These are phyloP conservation scores for Nemapogon koenigi DNA, from an alignment of 2,888 invertebrate species.

Conservation along the genomic window DNA sequence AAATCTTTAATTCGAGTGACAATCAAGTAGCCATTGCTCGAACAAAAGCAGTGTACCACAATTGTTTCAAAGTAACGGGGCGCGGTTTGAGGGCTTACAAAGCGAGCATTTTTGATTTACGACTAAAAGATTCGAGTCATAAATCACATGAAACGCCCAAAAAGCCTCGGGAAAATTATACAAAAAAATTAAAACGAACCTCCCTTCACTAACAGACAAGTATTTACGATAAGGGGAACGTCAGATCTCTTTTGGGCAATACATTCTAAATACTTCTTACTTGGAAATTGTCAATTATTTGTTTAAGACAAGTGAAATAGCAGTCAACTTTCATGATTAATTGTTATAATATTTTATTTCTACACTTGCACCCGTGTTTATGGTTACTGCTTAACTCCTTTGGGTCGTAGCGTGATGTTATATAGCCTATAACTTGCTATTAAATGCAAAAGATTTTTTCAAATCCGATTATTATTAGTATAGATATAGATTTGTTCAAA, in stretches of 20 bases:
- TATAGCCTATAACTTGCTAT: too few relatives aligned
- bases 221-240: conserved; percentile 26
- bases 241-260: conserved; percentile 3
- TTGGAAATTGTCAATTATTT: too few relatives aligned
- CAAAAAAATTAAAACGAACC: conserved; percentile 26
- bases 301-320: too few relatives aligned
- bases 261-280: not conserved
- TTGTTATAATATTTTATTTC: too few relatives aligned
- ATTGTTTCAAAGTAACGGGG: conserved; percentile 32
- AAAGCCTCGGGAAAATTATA: conserved; percentile 29
- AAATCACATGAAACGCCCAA: conserved; percentile 39
- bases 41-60: conserved; percentile 10
- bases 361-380: too few relatives aligned
- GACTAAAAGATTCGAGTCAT: conserved; percentile 48
- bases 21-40: conserved; percentile 10
- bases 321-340: too few relatives aligned
- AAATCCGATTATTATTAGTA: too few relatives aligned
- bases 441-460: too few relatives aligned
- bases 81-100: conserved; percentile 2
- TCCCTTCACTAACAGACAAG: conserved; percentile 24
- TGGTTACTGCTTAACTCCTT: too few relatives aligned
- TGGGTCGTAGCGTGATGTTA: too few relatives aligned
- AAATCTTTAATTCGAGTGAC: conserved; percentile 6
- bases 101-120: conserved; percentile 42
- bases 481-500: too few relatives aligned